Evolutionary conservation across 2,888 invertebrate species (phyloP), one percentile per base, ranked within the genome.

Genomic region (Cyrtodaria siliqua): DNA sequence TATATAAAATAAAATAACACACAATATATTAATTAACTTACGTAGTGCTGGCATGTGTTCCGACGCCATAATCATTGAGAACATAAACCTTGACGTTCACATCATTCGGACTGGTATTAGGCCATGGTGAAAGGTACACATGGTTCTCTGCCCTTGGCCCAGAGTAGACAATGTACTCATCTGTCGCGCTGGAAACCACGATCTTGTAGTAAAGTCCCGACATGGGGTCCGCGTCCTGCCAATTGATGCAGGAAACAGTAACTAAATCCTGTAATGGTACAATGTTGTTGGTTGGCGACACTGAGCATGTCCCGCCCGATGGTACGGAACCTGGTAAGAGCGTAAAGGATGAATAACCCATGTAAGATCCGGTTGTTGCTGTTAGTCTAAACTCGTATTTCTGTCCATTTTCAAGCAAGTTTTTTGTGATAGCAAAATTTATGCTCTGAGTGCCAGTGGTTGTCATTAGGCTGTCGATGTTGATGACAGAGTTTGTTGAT

Each of bases 21-120:
- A 33, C 12, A 38, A 63, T 38, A 49, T 9, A 24, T 18, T 23
- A 6, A 14, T 23, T 16, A 23, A 60, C 74, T 62, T 68, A 74
- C 74, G n/a, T 26, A 23, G 62, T 62, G 6, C 57, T 38, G 9
- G 78, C 71, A 27, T 55, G 18, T 18, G 57, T 68, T 26, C 38
- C 57, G 9, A 84, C 82, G n/a, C 84, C 86, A 64, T 64, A 56
- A 18, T 83, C 82, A 77, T 89, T 88, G 23, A 79, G 55, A 6
- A 88, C 86, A 56, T 68, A 78, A 12, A 88, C 82, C 24, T 64
- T 66, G 18, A 89, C 53, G 0, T 56, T 57, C 16, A 85, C 82
- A 23, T 74, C 55, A 18, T 56, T 75, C 18, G 55, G 47, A 18
- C 42, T 49, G 1, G 75, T 59, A 6, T 79, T 84, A 6, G 84